Evolutionary conservation across 2,888 invertebrate genomes (phyloP).

Genomic region (Pseudolycoriella hygida): DNA sequence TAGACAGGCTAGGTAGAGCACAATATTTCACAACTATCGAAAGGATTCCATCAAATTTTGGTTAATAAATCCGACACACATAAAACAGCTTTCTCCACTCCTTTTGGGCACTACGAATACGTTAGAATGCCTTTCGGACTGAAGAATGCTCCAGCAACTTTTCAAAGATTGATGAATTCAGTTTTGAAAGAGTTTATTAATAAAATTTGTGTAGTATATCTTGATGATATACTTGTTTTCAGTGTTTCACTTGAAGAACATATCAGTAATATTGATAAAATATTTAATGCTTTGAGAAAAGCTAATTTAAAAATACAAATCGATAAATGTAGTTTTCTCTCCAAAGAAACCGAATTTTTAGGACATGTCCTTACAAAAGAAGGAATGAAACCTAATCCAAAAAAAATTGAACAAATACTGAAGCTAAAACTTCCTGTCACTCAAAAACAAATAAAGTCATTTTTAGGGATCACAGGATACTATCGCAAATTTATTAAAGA

Average conservation of each 20-base stretch:
- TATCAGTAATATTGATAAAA: slow-evolving; percentile 10
- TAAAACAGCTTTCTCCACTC: slow-evolving; percentile 13
- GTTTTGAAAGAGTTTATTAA: slow-evolving; percentile 12
- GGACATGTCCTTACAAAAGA: slow-evolving; percentile 19
- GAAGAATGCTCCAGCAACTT: slow-evolving; percentile 9
- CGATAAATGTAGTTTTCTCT: slow-evolving; percentile 15
- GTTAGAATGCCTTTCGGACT: slow-evolving; percentile 9
- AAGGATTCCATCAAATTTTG: slow-evolving; percentile 19
- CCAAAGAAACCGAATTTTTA: slow-evolving; percentile 16
- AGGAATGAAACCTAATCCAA: slow-evolving; percentile 18
- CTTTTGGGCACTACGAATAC: slow-evolving; percentile 12
- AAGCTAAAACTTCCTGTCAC: slow-evolving; percentile 14
- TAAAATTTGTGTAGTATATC: slow-evolving; percentile 16
- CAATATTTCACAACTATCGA: slow-evolving; percentile 16
- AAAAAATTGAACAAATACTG: slow-evolving; percentile 15
- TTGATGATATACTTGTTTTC: slow-evolving; percentile 19
- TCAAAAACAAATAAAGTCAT: slow-evolving; percentile 15
- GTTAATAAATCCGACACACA: slow-evolving; percentile 12
- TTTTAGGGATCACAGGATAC: slow-evolving; percentile 14
- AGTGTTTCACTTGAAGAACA: slow-evolving; percentile 16
- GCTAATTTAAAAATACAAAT: slow-evolving; percentile 15
- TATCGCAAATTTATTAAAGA: slow-evolving; percentile 12
- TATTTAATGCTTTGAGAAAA: slow-evolving; percentile 13
- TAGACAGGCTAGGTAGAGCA: slow-evolving; percentile 15
- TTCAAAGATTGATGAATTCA: slow-evolving; percentile 12